These are phyloP conservation scores for Melanargia galathea DNA, from an alignment of 2,888 invertebrate species.

Conservation along the genomic window DNA sequence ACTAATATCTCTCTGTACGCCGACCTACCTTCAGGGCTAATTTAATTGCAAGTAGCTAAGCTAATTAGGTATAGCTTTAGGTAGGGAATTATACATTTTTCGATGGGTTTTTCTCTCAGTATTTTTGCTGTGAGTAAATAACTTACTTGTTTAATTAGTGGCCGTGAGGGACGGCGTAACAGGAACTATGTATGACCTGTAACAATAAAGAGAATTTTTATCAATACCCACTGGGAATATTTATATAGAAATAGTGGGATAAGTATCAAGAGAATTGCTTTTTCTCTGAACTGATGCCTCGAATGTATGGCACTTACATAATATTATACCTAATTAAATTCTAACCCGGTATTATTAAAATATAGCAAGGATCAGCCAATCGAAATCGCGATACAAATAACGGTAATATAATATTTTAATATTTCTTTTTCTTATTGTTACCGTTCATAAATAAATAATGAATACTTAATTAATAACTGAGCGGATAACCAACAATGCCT, in stretches of 20 bases:
- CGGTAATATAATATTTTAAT: too few species aligned
- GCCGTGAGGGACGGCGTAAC: slow-evolving; percentile 68
- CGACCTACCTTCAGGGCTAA: too few species aligned
- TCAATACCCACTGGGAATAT: slow-evolving; percentile 15
- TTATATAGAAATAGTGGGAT: neutral
- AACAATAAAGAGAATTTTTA: slow-evolving; percentile 47
- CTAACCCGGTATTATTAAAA: neutral
- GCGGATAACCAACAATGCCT: too few species aligned
- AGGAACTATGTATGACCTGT: slow-evolving; percentile 73
- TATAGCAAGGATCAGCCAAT: too few species aligned
- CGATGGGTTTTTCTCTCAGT: neutral
- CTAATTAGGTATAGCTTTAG: too few species aligned
- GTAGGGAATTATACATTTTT: neutral
- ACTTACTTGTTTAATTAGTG: slow-evolving; percentile 70
- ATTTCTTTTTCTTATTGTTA: too few species aligned
- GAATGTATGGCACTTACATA: neutral
- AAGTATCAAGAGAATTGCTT: neutral
- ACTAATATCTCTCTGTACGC: too few species aligned
- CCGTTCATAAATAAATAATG: too few species aligned
- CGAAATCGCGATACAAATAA: too few species aligned
- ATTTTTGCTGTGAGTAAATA: slow-evolving; percentile 18
- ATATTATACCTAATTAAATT: neutral
- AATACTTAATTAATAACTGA: too few species aligned
- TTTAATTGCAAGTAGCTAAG: too few species aligned
- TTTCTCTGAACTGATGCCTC: neutral